Evolutionary conservation across 2,888 invertebrate species (phyloP), one percentile per base, ranked within the genome.

Genomic region (Miltochrista miniata): DNA sequence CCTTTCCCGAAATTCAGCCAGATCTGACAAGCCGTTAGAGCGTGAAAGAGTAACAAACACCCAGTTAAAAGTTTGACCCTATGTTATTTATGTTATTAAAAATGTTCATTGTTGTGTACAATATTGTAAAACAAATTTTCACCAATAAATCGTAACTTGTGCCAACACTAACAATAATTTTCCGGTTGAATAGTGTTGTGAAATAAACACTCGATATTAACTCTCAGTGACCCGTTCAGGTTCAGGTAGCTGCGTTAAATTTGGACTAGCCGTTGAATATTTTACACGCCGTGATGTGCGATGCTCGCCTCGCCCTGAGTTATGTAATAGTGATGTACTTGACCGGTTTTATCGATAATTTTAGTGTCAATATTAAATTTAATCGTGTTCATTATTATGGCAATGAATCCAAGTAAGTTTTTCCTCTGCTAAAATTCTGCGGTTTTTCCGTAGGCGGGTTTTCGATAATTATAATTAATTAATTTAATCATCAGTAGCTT

Each of bases 201-300:
- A 67, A 60, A 61, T 65, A 72, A 71, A 69, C 67, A 70, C 57
- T 71, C 70, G 68, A 72, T 79, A 74, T 64, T 70, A 74, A 69
- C 64, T 52, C 42, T 43, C 50, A 51, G 50, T 44, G 49, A 49
- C 59, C 55, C 53, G 54, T 47, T 53, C 48, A 56, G 53, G 54
- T 47, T 53, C 48, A 56, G 53, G 67, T 24, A 2, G 18, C 18
- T 24, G 5, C 64, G 74, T 79, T 81, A 82, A 83, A 84, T 82
- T 81, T 79, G 68, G 72, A 33, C 31, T n/a, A 15, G 77, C 71
- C 62, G 66, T 64, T 83, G 78, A 81, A 85, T 84, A 84, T 83
- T 85, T 83, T 76, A 84, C 76, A 24, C 18, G 67, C 59, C 61
- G 72, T 66, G 72, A 73, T 73, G 72, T 62, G 56, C 64, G 61